Percentiles rank a stretch among this genome's conserved stretches.
Conservation (phyloP, 2,797 vertebrate species). For the Nothura maculosa region DNA sequence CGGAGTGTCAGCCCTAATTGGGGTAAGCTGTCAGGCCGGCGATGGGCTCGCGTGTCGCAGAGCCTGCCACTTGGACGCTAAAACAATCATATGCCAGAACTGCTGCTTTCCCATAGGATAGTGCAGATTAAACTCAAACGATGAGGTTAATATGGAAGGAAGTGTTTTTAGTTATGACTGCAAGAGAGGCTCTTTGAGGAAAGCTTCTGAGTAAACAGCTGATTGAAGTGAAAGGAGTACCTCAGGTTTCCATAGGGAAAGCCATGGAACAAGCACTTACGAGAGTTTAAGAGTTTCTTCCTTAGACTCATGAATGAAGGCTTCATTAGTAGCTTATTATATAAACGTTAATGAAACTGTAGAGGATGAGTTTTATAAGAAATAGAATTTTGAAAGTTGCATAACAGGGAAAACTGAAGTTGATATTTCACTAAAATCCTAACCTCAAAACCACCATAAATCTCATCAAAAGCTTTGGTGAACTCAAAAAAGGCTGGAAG, state of each 20-base stretch:
- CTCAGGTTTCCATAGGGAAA: background rate
- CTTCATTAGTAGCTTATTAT: background rate
- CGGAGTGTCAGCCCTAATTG: conserved; percentile 62
- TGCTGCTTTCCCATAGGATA: conserved; percentile 77
- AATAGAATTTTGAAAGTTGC: background rate
- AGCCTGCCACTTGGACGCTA: conserved; percentile 63
- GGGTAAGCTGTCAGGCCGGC: conserved; percentile 82
- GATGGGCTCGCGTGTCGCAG: conserved; percentile 13
- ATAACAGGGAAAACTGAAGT: background rate
- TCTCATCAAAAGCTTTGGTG: background rate
- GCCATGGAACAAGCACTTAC: rapidly evolving
- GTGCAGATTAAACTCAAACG: conserved; percentile 76
- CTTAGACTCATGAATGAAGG: background rate
- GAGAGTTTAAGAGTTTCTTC: background rate
- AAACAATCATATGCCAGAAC: conserved; percentile 66
- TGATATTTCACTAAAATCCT: background rate
- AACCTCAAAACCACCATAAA: background rate
- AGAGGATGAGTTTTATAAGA: background rate
- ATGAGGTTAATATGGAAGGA: conserved; percentile 84
- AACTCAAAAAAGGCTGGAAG: background rate
- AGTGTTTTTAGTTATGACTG: conserved; percentile 69
- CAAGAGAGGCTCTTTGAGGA: conserved; percentile 19
- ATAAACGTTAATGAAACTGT: background rate
- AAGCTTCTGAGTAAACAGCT: background rate
- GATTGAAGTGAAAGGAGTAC: background rate